phyloP scores from a whole-genome alignment of 2,888 invertebrate species.

The Ectemnius cavifrons region DNA sequence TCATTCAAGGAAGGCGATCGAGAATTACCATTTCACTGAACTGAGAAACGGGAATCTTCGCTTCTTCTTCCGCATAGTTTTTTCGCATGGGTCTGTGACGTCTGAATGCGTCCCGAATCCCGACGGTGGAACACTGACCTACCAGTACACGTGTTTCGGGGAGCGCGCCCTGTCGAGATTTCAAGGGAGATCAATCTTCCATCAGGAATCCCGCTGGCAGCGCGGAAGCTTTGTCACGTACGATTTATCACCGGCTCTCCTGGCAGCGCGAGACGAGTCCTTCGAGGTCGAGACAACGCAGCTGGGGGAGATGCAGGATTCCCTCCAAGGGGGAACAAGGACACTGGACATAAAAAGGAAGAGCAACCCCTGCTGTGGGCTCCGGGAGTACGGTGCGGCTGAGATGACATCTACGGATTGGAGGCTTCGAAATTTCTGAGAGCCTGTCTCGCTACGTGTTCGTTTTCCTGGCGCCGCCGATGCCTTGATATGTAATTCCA shows the following conservation, averaged over 20 bases:
- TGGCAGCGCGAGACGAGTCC: conserved; percentile 36
- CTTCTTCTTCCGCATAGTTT: background rate
- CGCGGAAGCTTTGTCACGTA: conserved; percentile 63
- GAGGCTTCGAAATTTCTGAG: conserved; percentile 57
- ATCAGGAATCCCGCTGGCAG: conserved; percentile 42
- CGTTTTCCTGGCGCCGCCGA: conserved; percentile 66
- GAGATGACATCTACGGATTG: conserved; percentile 50
- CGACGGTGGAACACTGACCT: conserved; percentile 45
- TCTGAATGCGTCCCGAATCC: conserved; percentile 23
- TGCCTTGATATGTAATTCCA: conserved; percentile 61
- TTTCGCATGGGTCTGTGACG: background rate
- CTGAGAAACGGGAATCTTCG: background rate
- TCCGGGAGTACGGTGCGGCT: conserved; percentile 27
- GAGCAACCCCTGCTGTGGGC: conserved; percentile 53
- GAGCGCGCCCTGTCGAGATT: conserved; percentile 22
- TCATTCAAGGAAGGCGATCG: too few species aligned
- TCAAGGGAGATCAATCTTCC: conserved; percentile 59
- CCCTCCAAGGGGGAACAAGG: conserved; percentile 15
- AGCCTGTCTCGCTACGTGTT: conserved; percentile 35
- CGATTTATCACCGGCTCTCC: conserved; percentile 65
- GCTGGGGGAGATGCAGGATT: conserved; percentile 9
- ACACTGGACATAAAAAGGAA: conserved; percentile 49
- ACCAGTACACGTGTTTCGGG: conserved; percentile 46
- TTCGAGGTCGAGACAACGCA: conserved; percentile 5
- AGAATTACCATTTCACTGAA: too few species aligned